These are phyloP conservation scores for Rhynchophorus ferrugineus DNA, from an alignment of 1,140 invertebrate species.

Conservation along the genomic window DNA sequence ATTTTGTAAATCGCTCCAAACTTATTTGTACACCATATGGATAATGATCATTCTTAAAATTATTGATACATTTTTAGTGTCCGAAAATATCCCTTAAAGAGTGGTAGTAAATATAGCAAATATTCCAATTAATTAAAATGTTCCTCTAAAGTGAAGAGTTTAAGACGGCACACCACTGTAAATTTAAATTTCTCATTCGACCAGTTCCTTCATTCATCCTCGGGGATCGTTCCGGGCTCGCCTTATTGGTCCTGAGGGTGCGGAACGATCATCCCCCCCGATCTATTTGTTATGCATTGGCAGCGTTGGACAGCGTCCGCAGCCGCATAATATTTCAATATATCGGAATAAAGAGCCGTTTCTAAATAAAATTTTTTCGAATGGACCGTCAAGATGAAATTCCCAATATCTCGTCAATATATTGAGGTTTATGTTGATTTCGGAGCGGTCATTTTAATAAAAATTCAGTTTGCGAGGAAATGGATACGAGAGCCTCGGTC, in stretches of 20 bases:
- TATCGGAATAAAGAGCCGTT: slow-evolving; percentile 27
- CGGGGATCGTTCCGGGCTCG: slow-evolving; percentile 7
- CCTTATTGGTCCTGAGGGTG: slow-evolving; percentile 16
- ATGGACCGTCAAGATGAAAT: slow-evolving; percentile 26
- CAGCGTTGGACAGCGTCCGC: slow-evolving; percentile 34
- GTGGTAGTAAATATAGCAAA: no score
- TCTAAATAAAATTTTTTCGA: slow-evolving; percentile 34
- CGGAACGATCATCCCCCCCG: slow-evolving; percentile 20
- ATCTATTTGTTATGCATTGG: slow-evolving; percentile 37
- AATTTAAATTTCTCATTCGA: slow-evolving; percentile 10
- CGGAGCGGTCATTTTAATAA: slow-evolving; percentile 22
- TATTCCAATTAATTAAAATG: no score
- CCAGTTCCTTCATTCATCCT: slow-evolving; percentile 17
- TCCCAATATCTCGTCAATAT: slow-evolving; percentile 22
- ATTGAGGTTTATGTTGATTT: slow-evolving; percentile 25
- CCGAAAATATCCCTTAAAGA: no score
- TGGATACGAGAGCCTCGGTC: no score
- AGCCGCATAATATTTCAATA: slow-evolving; percentile 37
- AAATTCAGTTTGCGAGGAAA: slow-evolving; percentile 21
- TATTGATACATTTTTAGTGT: no score
- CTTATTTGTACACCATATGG: no score
- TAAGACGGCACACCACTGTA: not conserved
- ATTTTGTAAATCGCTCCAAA: no score
- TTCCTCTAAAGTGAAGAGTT: no score
- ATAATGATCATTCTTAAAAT: no score